Evolutionary conservation across 2,113 vertebrate genomes (phyloP), one percentile per base, ranked within the genome.

Genomic region (Motacilla alba): DNA sequence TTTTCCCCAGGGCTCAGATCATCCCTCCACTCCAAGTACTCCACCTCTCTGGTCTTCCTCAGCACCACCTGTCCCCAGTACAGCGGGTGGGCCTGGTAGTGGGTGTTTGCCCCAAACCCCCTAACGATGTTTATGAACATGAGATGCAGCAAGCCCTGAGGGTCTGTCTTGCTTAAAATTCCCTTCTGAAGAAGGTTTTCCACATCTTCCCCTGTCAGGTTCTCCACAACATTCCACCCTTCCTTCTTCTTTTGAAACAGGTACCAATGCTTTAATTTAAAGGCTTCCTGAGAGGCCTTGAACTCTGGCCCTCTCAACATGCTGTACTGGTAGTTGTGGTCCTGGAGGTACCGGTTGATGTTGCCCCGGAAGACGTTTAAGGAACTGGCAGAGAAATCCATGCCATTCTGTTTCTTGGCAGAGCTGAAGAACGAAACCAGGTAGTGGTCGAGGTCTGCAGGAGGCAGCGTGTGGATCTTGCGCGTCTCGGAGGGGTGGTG

Each of bases 41-140:
- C 96, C 83, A 73, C 28, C 26, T 77, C 64, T 14, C 39, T 41
- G 0, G 26, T 37, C 58, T 62, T 78, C 18, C 17, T 90, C 10
- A 97, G 92, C 59, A 96, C 73, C 1, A 97, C 86, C 53, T 97
- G 96, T 5, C 96, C 96, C 96, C 96, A 97, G 68, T 7, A 83
- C 41, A 93, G 68, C 5, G 30, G 23, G 1, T 7, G 28, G 76
- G 22, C 33, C 69, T 26, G 14, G 12, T 26, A 28, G 53, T 92
- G 93, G 2, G 67, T 90, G 15, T 16, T 53, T 13, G 49, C 85
- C 33, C 92, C 87, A 47, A 93, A 79, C 0, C 30, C 94, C 28
- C 83, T 56, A 21, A 68, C 13, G n/a, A 89, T 23, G 16, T 56
- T 96, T 17, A 39, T 56, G 33, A 90, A 49, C 39, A 96, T 41